Conservation (phyloP, 2,888 invertebrate genomes). For the Peribatodes rhomboidaria region DNA sequence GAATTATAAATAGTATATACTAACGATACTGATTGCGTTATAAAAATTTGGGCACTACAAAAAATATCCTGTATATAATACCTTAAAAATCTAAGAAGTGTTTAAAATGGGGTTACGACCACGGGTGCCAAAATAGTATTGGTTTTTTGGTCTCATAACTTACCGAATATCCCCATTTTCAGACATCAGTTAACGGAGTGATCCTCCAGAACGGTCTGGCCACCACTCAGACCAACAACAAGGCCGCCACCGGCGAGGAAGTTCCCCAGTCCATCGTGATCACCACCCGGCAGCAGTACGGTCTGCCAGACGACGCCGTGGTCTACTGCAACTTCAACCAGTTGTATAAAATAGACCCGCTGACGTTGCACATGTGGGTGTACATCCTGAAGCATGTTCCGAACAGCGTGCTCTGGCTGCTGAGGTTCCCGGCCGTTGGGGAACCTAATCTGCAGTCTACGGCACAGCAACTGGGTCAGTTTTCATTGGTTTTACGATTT, state of each 20-base stretch:
- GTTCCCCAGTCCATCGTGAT: slow-evolving; percentile 98
- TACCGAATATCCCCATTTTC: slow-evolving; percentile 61
- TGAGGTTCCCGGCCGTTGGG: slow-evolving; percentile 97
- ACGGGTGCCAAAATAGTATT: too few species aligned
- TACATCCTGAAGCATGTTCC: slow-evolving; percentile 97
- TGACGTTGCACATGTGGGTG: slow-evolving; percentile 98
- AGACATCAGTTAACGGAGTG: slow-evolving; percentile 97
- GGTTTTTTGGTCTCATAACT: too few species aligned
- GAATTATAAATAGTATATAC: background rate
- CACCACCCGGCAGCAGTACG: slow-evolving; percentile 98
- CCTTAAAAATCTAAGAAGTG: too few species aligned
- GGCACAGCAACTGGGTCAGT: slow-evolving; percentile 91
- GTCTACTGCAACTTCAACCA: slow-evolving; percentile 99
- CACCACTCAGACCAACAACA: slow-evolving; percentile 98
- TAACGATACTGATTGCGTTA: too few species aligned
- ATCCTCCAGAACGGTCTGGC: slow-evolving; percentile 99
- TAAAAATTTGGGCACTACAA: too few species aligned
- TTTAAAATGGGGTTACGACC: too few species aligned
- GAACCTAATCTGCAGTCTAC: slow-evolving; percentile 94
- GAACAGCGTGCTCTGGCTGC: slow-evolving; percentile 97
- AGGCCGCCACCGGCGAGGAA: slow-evolving; percentile 99
- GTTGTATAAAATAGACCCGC: slow-evolving; percentile 99
- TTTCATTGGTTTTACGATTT: background rate
- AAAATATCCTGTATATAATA: too few species aligned
- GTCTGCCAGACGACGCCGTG: slow-evolving; percentile 98